Percentiles rank a stretch among this genome's conserved stretches.
Evolutionary conservation across 2,113 vertebrate species (phyloP).

Genomic region (Anhinga rufa): DNA sequence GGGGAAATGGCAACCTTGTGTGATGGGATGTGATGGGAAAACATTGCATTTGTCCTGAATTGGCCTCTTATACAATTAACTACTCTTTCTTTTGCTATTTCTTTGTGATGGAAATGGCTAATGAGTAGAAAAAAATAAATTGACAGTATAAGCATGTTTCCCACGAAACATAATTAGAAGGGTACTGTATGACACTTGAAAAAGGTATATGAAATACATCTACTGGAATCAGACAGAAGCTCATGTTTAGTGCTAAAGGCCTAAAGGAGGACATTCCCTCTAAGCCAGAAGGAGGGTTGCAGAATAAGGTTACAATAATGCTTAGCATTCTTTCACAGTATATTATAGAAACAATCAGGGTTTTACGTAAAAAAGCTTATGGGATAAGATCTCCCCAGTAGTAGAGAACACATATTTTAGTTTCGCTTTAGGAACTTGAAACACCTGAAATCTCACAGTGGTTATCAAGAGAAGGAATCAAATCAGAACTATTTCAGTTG

Average conservation of each 20-base stretch:
- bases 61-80: conserved; percentile 35
- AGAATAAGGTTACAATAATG: background rate
- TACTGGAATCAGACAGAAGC: background rate
- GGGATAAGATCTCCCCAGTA: background rate
- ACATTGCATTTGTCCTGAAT: conserved; percentile 16
- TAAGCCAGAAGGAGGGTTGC: background rate
- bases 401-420: background rate
- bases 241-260: background rate
- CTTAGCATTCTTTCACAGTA: background rate
- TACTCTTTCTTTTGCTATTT: background rate
- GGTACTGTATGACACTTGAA: background rate
- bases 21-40: conserved; percentile 50
- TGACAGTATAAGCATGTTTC: background rate
- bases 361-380: background rate
- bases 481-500: background rate
- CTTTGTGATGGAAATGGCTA: background rate
- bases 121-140: background rate
- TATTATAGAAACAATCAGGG: background rate
- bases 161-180: conserved; percentile 2
- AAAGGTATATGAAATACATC: conserved; percentile 8
- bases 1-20: conserved; percentile 55
- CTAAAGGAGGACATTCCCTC: background rate
- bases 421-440: background rate
- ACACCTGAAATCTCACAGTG: background rate
- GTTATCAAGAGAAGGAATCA: background rate